These are phyloP conservation scores for Mycteria americana DNA, from an alignment of 2,797 vertebrate genomes.

Conservation along the genomic window DNA sequence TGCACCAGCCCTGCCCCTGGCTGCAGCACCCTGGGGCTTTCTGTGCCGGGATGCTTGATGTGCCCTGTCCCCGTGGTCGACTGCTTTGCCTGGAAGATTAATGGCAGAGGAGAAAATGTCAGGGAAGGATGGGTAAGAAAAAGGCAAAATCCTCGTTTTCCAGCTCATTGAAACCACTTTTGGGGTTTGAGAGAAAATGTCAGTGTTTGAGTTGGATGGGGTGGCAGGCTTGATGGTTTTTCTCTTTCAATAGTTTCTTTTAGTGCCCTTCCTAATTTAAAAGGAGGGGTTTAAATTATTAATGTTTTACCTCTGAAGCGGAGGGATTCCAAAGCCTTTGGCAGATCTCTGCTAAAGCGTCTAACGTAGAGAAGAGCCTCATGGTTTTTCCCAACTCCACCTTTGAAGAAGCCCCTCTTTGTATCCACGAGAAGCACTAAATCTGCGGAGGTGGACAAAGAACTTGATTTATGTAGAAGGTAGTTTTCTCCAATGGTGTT, in stretches of 20 bases:
- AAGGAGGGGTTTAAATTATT: slow-evolving; percentile 22
- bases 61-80: not conserved
- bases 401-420: slow-evolving; percentile 7
- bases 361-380: not conserved
- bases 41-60: not conserved
- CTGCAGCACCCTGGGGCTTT: not conserved
- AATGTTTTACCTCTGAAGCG: not conserved
- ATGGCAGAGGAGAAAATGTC: not conserved
- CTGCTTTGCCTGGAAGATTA: not conserved
- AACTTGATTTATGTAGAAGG: not conserved
- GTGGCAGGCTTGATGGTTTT: not conserved
- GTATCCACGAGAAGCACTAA: not conserved
- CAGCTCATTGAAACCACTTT: not conserved
- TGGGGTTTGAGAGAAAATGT: not conserved
- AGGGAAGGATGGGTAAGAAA: not conserved
- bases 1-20: not conserved
- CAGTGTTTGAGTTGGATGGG: slow-evolving; percentile 24
- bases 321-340: slow-evolving; percentile 15
- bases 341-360: slow-evolving; percentile 2
- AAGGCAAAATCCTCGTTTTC: not conserved
- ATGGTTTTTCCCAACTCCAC: not conserved
- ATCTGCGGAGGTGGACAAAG: not conserved
- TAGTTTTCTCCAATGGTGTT: not conserved
- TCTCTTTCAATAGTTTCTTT: slow-evolving; percentile 45
- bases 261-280: slow-evolving; percentile 26